Conservation (phyloP, 1,140 invertebrate genomes). For the Muscidifurax raptorellus region DNA sequence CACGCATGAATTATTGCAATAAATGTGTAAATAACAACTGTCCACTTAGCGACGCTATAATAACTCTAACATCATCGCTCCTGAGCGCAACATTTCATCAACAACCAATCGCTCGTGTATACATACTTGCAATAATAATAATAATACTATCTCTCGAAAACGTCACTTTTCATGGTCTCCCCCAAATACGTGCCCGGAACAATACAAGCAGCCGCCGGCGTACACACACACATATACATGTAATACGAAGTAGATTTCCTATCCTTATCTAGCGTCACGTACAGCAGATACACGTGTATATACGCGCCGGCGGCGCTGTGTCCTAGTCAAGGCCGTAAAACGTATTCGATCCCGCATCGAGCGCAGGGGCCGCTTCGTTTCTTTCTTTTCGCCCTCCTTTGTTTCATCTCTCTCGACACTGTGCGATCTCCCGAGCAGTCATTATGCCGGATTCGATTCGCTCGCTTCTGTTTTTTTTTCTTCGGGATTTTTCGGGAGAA, state of each 20-base stretch:
- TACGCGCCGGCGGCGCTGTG: conserved; percentile 18
- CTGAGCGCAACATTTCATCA: no score
- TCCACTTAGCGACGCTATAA: background rate
- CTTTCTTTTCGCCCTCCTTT: conserved; percentile 40
- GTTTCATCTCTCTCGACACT: conserved; percentile 46
- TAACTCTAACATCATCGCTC: background rate
- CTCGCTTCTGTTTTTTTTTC: background rate
- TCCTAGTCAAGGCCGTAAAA: conserved; percentile 33
- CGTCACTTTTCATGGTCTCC: background rate
- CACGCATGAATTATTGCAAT: background rate
- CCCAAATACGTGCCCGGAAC: conserved; percentile 8
- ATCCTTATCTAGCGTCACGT: conserved; percentile 17
- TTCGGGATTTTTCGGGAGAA: background rate
- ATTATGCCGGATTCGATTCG: background rate
- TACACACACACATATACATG: background rate
- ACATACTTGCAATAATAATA: background rate
- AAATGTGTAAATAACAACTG: background rate
- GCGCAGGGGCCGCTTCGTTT: background rate
- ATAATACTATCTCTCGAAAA: background rate
- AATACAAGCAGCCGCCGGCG: conserved; percentile 44
- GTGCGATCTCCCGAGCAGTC: background rate
- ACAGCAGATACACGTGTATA: conserved; percentile 35
- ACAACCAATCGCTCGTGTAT: no score
- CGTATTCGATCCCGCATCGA: background rate
- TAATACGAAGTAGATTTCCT: conserved; percentile 40